phyloP scores from a whole-genome alignment of 2,797 vertebrate genomes.

The Enoplosus armatus region DNA sequence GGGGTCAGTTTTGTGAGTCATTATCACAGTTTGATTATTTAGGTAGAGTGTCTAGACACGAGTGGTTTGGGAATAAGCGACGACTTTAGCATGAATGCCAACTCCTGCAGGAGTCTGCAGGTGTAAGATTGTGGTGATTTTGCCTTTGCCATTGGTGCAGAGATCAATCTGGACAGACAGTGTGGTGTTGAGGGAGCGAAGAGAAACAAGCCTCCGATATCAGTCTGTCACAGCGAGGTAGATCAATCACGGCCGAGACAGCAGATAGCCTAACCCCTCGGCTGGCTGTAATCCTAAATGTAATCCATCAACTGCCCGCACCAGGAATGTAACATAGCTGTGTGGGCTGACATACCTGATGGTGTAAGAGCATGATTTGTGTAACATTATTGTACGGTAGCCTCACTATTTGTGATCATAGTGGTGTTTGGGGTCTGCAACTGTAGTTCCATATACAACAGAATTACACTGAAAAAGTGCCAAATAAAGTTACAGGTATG shows the following conservation, averaged over 20 bases:
- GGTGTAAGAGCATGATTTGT: conserved; percentile 53
- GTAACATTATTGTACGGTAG: conserved; percentile 20
- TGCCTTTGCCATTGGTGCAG: conserved; percentile 37
- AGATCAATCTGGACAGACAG: conserved; percentile 73
- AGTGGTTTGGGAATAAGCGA: neutral
- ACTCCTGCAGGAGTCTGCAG: conserved; percentile 13
- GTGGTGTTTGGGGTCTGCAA: neutral
- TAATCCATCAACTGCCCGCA: conserved; percentile 77
- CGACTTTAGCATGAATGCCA: conserved; percentile 11
- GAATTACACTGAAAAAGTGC: neutral
- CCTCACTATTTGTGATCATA: conserved; percentile 12
- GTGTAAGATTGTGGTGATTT: conserved; percentile 18
- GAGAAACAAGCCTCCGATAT: conserved; percentile 67
- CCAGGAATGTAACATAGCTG: conserved; percentile 64
- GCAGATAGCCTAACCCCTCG: conserved; percentile 63
- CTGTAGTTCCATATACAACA: neutral
- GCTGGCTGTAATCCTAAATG: conserved; percentile 76
- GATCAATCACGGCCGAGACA: conserved; percentile 77
- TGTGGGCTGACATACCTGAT: conserved; percentile 54
- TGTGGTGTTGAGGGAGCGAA: conserved; percentile 53
- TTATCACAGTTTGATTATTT: conserved; percentile 32
- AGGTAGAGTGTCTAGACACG: conserved; percentile 9
- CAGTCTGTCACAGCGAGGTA: conserved; percentile 62
- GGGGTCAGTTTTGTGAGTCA: conserved; percentile 25
- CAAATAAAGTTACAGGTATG: neutral